Base-by-base conservation (phyloP, 1,140 invertebrate genomes). In the Drosophila neocordata region DNA sequence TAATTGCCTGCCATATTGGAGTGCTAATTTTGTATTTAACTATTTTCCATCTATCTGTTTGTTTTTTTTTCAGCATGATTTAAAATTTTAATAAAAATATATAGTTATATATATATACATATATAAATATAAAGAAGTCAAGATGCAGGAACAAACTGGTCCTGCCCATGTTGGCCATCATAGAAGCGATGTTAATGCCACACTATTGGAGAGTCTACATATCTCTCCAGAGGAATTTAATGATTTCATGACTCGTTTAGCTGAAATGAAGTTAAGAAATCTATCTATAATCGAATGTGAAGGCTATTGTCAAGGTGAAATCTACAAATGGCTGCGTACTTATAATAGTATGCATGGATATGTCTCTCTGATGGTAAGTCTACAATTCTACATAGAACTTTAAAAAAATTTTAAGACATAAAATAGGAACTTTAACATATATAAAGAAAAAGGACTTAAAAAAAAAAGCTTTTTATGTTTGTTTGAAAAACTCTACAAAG, bases 281-380 rank as follows among this genome's bases (percentile, higher is more conserved):
- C 59, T 73, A 6, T 48, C 79, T 20, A 4, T 8, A 24, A 59
- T 53, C 37, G 83, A 85, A 11, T 91, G 90, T 12, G 55, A 66
- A 11, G 79, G 84, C 41, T 91, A 91, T 41, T 91, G 90, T 9
- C 79, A 79, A 44, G 89, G 90, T 15, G 80, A 89, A 52, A 78
- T 91, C 24, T 85, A 82, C 67, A 80, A 74, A 63, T 78, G 82
- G 71, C 52, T 90, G 56, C 55, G 71, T 0, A 76, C 74, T 20
- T 91, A 91, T 70, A 91, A 90, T 44, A 65, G 64, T 44, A 69
- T 91, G 18, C 90, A 91, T 61, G 90, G 90, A 9, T 91, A 91
- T 72, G 84, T 91, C 9, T 89, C 90, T 2, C 65, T 91, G 1
- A 52, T 91, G 90, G 90, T 90, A 66, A 91, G 90, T 85, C 41